Conservation (phyloP, 1,140 invertebrate genomes). For the Homalodisca vitripennis region DNA sequence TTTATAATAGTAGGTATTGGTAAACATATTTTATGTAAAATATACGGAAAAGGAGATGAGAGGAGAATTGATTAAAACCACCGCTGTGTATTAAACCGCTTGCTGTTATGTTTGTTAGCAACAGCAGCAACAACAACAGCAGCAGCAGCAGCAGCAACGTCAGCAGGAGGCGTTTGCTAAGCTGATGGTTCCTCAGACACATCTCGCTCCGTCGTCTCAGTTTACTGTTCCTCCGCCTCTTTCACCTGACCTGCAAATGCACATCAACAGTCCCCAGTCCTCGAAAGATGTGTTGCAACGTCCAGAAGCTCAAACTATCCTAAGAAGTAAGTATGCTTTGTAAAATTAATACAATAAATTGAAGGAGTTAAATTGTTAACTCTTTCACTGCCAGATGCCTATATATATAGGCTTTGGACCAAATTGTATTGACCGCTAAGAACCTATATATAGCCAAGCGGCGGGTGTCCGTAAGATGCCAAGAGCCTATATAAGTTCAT, state of each 20-base stretch:
- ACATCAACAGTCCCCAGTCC: slow-evolving; percentile 53
- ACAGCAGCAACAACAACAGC: slow-evolving; percentile 45
- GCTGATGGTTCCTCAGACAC: slow-evolving; percentile 28
- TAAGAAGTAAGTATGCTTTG: slow-evolving; percentile 63
- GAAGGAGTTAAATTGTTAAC: too few relatives aligned
- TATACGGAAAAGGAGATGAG: too few relatives aligned
- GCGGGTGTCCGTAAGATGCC: too few relatives aligned
- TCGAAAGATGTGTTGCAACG: slow-evolving; percentile 62
- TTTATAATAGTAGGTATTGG: too few relatives aligned
- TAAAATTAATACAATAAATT: too few relatives aligned
- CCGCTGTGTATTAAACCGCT: neutral
- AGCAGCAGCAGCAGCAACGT: slow-evolving; percentile 51
- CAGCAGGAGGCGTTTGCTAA: slow-evolving; percentile 39
- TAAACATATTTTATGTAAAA: too few relatives aligned
- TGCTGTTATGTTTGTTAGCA: slow-evolving; percentile 33
- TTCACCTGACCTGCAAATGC: slow-evolving; percentile 54
- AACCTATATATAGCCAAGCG: too few relatives aligned
- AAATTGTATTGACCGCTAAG: too few relatives aligned
- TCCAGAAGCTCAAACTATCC: slow-evolving; percentile 70
- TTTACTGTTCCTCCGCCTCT: slow-evolving; percentile 46
- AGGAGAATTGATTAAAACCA: too few relatives aligned
- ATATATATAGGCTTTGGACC: too few relatives aligned
- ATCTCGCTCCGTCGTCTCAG: slow-evolving; percentile 15
- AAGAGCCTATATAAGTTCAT: too few relatives aligned
- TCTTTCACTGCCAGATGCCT: too few relatives aligned